Percentiles rank a stretch among this genome's conserved stretches.
phyloP scores from a whole-genome alignment of 1,140 invertebrate species.

The Oncopodura yosiiana region DNA sequence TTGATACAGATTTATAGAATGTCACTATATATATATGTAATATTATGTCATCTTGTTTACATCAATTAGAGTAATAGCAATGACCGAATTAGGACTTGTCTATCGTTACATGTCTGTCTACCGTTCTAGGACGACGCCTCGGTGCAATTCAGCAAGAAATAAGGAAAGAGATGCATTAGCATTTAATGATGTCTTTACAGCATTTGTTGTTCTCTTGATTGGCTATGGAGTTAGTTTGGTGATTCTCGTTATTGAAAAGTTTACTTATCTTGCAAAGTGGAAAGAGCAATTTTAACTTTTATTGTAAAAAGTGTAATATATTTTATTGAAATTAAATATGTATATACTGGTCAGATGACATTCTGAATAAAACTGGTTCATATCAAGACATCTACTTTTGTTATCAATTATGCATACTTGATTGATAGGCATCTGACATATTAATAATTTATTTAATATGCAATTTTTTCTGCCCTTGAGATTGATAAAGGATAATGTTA shows the following conservation, averaged over 20 bases:
- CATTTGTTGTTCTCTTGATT: neutral
- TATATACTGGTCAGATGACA: no score
- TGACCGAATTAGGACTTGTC: neutral
- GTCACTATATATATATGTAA: neutral
- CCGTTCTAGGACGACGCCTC: neutral
- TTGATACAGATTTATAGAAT: neutral
- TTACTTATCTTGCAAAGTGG: no score
- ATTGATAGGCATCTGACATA: no score
- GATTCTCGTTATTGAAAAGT: conserved; percentile 2
- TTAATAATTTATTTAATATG: no score
- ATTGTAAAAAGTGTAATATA: no score
- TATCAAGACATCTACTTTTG: no score
- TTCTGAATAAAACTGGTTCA: no score
- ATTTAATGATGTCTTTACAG: conserved; percentile 12
- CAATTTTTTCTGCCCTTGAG: no score
- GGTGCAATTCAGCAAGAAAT: neutral
- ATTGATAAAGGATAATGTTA: no score
- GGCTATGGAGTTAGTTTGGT: neutral
- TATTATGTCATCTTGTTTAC: neutral
- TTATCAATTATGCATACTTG: no score
- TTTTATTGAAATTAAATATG: no score
- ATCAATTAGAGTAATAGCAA: neutral
- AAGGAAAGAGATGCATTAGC: neutral
- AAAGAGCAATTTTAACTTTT: no score
- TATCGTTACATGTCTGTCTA: neutral